Evolutionary conservation across 2,888 invertebrate genomes (phyloP).

Genomic region (Deroplatys truncata): DNA sequence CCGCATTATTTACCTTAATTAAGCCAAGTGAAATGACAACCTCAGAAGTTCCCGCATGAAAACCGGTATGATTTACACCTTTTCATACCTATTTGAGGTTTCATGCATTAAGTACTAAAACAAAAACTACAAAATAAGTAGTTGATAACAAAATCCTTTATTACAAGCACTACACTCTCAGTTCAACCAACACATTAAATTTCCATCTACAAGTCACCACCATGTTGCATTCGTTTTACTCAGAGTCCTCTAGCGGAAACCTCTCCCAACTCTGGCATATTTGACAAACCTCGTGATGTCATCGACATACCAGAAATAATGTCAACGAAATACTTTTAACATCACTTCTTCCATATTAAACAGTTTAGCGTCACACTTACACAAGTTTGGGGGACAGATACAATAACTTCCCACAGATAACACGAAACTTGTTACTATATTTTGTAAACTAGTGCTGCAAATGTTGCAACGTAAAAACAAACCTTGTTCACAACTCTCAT

Average conservation of each 20-base stretch:
- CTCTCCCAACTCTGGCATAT: slow-evolving; percentile 8
- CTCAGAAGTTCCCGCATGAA: not conserved
- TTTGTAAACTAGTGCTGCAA: no score
- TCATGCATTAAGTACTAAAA: not conserved
- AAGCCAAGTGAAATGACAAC: not conserved
- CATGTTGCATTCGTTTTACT: slow-evolving; percentile 21
- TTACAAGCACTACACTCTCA: not conserved
- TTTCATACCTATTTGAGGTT: not conserved
- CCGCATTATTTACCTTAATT: not conserved
- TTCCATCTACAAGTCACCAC: not conserved
- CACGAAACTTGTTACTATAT: no score
- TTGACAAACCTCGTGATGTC: not conserved
- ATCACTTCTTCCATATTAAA: not conserved
- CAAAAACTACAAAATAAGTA: not conserved
- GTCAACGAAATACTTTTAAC: not conserved
- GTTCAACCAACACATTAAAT: not conserved
- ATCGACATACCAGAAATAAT: not conserved
- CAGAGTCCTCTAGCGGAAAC: slow-evolving; percentile 7
- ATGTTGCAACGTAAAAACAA: no score
- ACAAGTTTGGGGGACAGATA: no score
- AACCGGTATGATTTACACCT: not conserved
- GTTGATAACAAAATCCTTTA: not conserved
- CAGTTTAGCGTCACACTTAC: not conserved
- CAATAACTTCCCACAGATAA: no score
- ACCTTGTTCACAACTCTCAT: no score